Percentiles rank a stretch among this genome's conserved stretches.
phyloP scores from a whole-genome alignment of 2,888 invertebrate species.

The Drosophila multiciliata region DNA sequence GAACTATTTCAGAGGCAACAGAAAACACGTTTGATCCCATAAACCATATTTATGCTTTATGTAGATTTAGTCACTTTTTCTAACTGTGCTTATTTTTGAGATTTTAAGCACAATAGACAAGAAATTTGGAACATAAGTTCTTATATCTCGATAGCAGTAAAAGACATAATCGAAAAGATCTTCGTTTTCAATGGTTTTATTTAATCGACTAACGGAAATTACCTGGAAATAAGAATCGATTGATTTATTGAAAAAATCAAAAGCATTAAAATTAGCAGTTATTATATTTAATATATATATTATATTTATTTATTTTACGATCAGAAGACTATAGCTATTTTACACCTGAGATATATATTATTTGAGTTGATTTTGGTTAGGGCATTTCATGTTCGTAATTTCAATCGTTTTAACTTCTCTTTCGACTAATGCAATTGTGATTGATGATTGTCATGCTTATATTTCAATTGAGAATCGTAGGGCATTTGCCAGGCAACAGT shows the following conservation, averaged over 20 bases:
- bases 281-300: too few relatives aligned
- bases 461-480: neutral
- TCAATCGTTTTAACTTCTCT: neutral
- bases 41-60: neutral
- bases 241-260: too few relatives aligned
- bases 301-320: neutral
- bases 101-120: neutral
- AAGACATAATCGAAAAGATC: neutral
- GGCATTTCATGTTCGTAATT: neutral
- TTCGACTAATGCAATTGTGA: slow-evolving; percentile 15
- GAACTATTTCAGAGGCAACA: neutral
- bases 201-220: neutral
- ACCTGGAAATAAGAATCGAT: too few relatives aligned
- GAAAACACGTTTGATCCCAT: neutral
- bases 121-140: too few relatives aligned
- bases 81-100: neutral
- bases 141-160: neutral
- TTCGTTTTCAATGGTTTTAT: neutral
- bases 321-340: neutral
- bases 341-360: neutral
- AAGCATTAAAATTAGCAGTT: too few relatives aligned
- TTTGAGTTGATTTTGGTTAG: neutral
- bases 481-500: slow-evolving; percentile 4
- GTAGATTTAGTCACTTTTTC: neutral
- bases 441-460: slow-evolving; percentile 2